Evolutionary conservation across 53 echinoderm and acorn worm genomes (phyloP), one percentile per base, ranked within the genome.

Genomic region (Stichopus horrens): DNA sequence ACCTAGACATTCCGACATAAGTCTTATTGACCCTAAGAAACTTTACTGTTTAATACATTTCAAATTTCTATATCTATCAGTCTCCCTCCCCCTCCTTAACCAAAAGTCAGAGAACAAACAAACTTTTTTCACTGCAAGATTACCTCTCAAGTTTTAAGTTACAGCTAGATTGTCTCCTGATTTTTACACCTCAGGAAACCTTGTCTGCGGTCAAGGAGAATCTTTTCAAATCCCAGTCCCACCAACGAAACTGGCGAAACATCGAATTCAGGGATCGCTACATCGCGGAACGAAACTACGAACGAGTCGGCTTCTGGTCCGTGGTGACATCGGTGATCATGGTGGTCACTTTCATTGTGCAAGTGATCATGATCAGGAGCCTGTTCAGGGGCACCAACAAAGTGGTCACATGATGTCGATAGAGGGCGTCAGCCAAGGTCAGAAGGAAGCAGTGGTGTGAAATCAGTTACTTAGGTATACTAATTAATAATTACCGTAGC

Each of bases 211-310:
- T 96, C 73, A 76, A 89, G 8, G 93, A 96, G 54, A 93, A 96
- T 87, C 76, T 96, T 16, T 92, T 90, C 37, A 94, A 96, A 74
- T 91, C 93, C 0, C 91, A 95, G 82, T 89, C 91, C 8, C 92
- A 95, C 18, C 96, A 96, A 82, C 90, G 96, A 7, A 89, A 93
- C 21, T 92, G 95, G 91, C 91, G 96, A 20, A 96, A 96, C 88
- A 91, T 93, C 5, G 96, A 96, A 88, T 96, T 96, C 89, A 92
- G 96, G 0, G 96, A 96, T 76, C 92, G 96, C 21, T 96, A 92
- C 79, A 58, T 96, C 55, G 90, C 83, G 2, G 96, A 96, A 77
- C 92, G 96, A 9, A 96, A 93, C 85, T 96, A 93, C 73, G 96
- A 96, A 77, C 93, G 96, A 4, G 93, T 96, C 13, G 89, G 90